phyloP scores from a whole-genome alignment of 2,113 vertebrate genomes.

The Anser cygnoides region DNA sequence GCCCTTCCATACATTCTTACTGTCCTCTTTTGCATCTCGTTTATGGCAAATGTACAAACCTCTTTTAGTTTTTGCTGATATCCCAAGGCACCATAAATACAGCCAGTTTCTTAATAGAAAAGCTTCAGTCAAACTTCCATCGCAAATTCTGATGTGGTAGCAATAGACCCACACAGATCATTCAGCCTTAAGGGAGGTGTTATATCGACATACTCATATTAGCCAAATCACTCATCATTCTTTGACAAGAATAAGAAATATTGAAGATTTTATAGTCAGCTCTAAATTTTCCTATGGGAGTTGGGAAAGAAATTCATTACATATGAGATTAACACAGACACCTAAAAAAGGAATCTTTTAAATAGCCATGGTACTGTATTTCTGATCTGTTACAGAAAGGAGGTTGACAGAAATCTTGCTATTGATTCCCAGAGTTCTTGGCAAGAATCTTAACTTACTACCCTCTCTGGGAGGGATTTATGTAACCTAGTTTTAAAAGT shows the following conservation, averaged over 20 bases:
- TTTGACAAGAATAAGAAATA: slow-evolving; percentile 38
- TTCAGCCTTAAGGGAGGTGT: slow-evolving; percentile 9
- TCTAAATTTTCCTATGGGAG: slow-evolving; percentile 17
- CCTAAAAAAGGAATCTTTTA: slow-evolving; percentile 10
- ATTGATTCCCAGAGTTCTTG: background rate
- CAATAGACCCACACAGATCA: background rate
- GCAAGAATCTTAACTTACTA: background rate
- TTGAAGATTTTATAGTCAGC: background rate
- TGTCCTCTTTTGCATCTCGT: background rate
- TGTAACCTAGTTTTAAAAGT: background rate
- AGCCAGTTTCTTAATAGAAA: background rate
- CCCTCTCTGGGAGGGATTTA: background rate
- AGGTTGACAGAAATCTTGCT: background rate
- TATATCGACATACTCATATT: slow-evolving; percentile 16
- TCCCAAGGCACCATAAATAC: background rate
- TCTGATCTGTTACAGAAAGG: background rate
- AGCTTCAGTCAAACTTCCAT: background rate
- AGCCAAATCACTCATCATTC: slow-evolving; percentile 15
- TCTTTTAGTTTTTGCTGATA: background rate
- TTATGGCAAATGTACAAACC: background rate
- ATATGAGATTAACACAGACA: slow-evolving; percentile 18
- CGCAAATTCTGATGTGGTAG: background rate
- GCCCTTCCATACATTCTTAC: background rate
- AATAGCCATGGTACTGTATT: background rate
- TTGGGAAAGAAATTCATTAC: slow-evolving; percentile 8